Evolutionary conservation across 2,113 vertebrate genomes (phyloP).

Genomic region (Ondatra zibethicus): DNA sequence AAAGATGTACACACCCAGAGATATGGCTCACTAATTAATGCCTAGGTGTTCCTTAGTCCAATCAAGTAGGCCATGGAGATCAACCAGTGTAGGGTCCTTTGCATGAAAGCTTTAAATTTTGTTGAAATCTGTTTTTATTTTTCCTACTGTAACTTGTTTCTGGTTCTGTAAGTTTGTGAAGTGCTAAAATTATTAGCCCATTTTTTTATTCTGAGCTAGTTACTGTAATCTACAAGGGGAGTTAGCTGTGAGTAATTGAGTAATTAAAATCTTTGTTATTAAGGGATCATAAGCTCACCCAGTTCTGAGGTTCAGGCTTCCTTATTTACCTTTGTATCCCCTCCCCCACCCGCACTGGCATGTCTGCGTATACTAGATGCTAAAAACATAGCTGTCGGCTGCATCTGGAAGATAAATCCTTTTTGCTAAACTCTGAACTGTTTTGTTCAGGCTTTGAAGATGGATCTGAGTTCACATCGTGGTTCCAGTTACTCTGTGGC

Average conservation of each 20-base stretch:
- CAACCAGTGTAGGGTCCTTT: not conserved
- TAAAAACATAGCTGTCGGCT: not conserved
- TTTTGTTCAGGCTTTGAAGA: not conserved
- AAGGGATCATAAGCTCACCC: not conserved
- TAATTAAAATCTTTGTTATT: conserved; percentile 23
- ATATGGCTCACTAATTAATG: not conserved
- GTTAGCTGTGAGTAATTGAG: conserved; percentile 32
- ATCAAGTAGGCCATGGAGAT: not conserved
- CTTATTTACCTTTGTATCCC: not conserved
- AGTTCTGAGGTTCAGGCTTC: not conserved
- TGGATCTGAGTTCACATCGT: conserved; percentile 4
- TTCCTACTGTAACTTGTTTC: not conserved
- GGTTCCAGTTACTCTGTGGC: not conserved
- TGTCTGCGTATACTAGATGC: not conserved
- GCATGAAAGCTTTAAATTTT: conserved; percentile 5
- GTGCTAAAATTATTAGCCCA: conserved; percentile 47
- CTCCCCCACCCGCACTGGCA: not conserved
- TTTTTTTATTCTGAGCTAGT: conserved; percentile 41
- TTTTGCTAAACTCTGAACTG: not conserved
- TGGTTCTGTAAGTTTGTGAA: conserved; percentile 25
- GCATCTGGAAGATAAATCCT: not conserved
- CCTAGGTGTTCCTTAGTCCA: not conserved
- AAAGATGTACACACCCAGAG: not conserved
- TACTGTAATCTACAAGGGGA: not conserved
- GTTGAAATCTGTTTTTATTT: not conserved